These are phyloP conservation scores for Podiceps cristatus DNA, from an alignment of 2,113 vertebrate species.

Conservation along the genomic window DNA sequence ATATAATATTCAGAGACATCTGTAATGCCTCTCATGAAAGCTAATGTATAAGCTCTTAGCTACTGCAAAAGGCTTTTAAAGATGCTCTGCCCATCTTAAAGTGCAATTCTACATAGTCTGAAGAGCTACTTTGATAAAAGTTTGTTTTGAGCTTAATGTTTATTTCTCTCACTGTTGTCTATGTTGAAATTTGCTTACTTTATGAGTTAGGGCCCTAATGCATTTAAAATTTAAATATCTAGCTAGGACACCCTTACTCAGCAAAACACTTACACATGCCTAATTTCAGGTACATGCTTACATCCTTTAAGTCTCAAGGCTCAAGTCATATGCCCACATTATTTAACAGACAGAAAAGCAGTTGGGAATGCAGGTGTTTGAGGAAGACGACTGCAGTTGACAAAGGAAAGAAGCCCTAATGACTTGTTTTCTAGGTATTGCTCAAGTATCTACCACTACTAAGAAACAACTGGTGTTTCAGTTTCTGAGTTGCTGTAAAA, in stretches of 20 bases:
- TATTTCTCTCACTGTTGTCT: conserved; percentile 46
- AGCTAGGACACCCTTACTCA: conserved; percentile 46
- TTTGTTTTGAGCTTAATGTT: conserved; percentile 55
- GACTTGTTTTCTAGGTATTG: neutral
- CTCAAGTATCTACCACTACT: neutral
- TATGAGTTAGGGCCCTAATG: neutral
- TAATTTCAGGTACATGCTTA: conserved; percentile 41
- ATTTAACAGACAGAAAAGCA: conserved; percentile 9
- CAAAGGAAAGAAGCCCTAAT: neutral
- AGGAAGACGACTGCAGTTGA: neutral
- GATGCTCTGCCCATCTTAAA: conserved; percentile 54
- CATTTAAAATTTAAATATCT: conserved; percentile 64
- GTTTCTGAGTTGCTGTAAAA: neutral
- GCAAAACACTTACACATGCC: conserved; percentile 30
- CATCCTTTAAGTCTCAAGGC: neutral
- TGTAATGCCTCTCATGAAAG: conserved; percentile 67
- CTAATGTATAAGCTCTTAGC: conserved; percentile 65
- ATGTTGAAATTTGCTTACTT: conserved; percentile 43
- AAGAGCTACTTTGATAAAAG: conserved; percentile 53
- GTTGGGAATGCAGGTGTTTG: neutral
- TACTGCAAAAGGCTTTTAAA: conserved; percentile 56
- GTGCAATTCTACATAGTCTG: conserved; percentile 18
- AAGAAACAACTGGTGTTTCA: neutral
- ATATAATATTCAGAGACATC: conserved; percentile 72
- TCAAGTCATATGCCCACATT: neutral